phyloP scores from a whole-genome alignment of 2,797 vertebrate species.

The Hippocampus kuda region DNA sequence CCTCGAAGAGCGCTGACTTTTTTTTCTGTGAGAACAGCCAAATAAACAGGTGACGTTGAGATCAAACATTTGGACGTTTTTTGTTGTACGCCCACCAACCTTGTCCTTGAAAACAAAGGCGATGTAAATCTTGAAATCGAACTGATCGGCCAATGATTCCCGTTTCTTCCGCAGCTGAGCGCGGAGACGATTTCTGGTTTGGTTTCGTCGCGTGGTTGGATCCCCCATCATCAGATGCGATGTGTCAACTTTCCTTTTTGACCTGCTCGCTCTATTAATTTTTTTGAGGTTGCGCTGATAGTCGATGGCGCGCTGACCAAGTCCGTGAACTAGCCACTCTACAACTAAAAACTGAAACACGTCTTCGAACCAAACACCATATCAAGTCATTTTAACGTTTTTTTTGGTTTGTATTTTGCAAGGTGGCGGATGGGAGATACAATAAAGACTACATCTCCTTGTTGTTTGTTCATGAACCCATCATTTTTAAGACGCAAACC shows the following conservation, averaged over 20 bases:
- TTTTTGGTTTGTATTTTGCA: slow-evolving; percentile 25
- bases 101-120: slow-evolving; percentile 99
- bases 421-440: slow-evolving; percentile 39
- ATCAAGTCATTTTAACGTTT: slow-evolving; percentile 66
- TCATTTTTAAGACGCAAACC: slow-evolving; percentile 49
- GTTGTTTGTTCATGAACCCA: slow-evolving; percentile 56
- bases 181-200: slow-evolving; percentile 98
- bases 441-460: slow-evolving; percentile 52
- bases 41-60: not conserved
- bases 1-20: slow-evolving; percentile 98
- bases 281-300: slow-evolving; percentile 23
- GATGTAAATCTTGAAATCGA: slow-evolving; percentile 99
- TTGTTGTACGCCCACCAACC: slow-evolving; percentile 63
- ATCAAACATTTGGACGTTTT: too few relatives aligned
- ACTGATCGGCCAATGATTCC: slow-evolving; percentile 99
- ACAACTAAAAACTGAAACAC: slow-evolving; percentile 56
- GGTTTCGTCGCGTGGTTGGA: slow-evolving; percentile 98
- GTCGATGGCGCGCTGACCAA: slow-evolving; percentile 57
- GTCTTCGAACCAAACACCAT: slow-evolving; percentile 48
- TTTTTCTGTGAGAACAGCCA: slow-evolving; percentile 74
- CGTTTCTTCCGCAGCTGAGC: slow-evolving; percentile 99
- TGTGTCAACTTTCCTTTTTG: slow-evolving; percentile 44
- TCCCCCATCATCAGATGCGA: slow-evolving; percentile 92
- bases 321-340: slow-evolving; percentile 62
- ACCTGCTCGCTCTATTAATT: slow-evolving; percentile 37